A percentile compares a stretch with the other conserved stretches of the same genome.
Conservation (phyloP, 2,888 invertebrate genomes). For the Orthosia gracilis region DNA sequence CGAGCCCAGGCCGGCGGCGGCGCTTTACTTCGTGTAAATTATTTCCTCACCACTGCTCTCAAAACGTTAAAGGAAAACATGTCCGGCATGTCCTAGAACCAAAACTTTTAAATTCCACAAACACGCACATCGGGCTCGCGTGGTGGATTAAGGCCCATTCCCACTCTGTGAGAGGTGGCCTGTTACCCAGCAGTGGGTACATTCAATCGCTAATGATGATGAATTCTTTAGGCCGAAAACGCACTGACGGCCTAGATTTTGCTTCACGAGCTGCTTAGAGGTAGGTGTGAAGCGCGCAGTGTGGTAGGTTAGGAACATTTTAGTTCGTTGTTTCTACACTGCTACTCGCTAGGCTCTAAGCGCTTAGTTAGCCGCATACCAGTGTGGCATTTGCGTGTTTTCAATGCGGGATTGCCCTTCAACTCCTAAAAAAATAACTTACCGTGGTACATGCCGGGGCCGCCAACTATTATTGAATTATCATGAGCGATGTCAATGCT, state of each 20-base stretch:
- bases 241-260: neutral
- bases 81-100: too few species aligned
- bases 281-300: neutral
- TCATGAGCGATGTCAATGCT: neutral
- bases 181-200: too few species aligned
- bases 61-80: too few species aligned
- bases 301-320: neutral
- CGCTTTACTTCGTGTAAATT: too few species aligned
- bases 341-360: neutral
- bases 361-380: neutral
- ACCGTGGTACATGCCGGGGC: conserved; percentile 4
- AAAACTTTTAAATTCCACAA: too few species aligned
- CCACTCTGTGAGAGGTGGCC: too few species aligned
- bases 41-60: too few species aligned
- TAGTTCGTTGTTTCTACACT: neutral
- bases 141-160: too few species aligned
- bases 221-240: neutral
- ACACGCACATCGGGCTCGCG: too few species aligned
- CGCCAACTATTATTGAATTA: neutral
- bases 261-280: neutral
- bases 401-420: neutral
- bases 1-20: too few species aligned
- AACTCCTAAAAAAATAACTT: neutral
- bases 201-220: too few species aligned
- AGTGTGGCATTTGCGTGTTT: neutral